Base-by-base conservation (phyloP, 2,797 vertebrate genomes). In the Erethizon dorsatum region DNA sequence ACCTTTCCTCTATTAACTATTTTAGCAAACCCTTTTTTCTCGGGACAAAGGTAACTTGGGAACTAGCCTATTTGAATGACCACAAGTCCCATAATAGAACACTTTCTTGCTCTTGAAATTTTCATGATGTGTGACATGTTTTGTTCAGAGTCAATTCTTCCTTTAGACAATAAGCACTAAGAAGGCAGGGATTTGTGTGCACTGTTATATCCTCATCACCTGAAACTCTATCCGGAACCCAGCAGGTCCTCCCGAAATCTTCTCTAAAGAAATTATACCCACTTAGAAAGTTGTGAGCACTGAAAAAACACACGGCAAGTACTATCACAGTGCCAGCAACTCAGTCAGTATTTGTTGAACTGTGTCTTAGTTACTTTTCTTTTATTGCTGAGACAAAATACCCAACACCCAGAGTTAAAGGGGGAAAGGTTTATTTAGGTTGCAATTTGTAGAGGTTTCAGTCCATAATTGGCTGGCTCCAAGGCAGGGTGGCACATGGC, bases 1-100 rank as follows among this genome's bases (percentile, higher is more conserved):
- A 80, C 15, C 15, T 87, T 83, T 83, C n/a, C 59, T 65, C 47
- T 89, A 15, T 65, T 78, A 82, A 94, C 71, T 83, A 95, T 57
- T 41, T 94, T 54, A 88, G 77, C 61, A 95, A 79, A 22, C 45
- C 9, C 61, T 59, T 54, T 82, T 45, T 57, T 86, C 54, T 13
- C 20, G 89, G 75, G 33, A 77, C 88, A 89, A 94, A 92, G 69
- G 63, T 67, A 22, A 83, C 15, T 5, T 26, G 61, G 67, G 7
- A 41, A 83, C 28, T n/a, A 31, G 41, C 41, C 5, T 50, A 24
- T 80, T 24, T 75, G 69, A 95, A 78, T 37, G 61, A 80, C 26
- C 41, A 6, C n/a, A 80, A 84, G 56, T 69, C 10, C 65, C 31
- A 2, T 54, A 83, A 65, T 3, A 88, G 45, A 59, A 56, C 1